Conservation (phyloP, 2,113 vertebrate species). For the Myiozetetes cayanensis region DNA sequence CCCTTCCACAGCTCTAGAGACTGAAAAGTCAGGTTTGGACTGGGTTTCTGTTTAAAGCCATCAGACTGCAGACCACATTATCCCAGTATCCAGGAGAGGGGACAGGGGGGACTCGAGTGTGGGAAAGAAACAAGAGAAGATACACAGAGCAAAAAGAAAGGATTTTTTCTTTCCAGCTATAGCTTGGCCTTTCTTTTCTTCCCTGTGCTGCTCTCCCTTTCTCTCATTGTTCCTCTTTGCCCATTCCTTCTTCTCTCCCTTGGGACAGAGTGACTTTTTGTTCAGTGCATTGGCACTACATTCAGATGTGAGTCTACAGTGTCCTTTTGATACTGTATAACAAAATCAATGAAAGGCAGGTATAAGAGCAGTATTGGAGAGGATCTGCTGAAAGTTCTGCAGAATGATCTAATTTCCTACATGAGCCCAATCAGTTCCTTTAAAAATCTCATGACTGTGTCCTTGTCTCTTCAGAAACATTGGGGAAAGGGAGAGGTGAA, state of each 20-base stretch:
- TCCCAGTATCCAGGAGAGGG: neutral
- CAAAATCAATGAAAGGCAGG: neutral
- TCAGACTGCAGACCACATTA: neutral
- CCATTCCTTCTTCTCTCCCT: neutral
- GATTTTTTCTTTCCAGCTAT: neutral
- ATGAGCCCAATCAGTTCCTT: neutral
- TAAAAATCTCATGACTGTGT: neutral
- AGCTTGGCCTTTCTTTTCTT: neutral
- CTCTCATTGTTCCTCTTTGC: neutral
- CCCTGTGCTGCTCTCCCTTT: neutral
- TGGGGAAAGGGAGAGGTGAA: neutral
- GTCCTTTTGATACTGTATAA: neutral
- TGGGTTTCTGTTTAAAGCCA: neutral
- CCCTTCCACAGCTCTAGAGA: neutral
- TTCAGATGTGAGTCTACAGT: neutral
- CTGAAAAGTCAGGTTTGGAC: neutral
- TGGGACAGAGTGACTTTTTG: neutral
- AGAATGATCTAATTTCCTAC: neutral
- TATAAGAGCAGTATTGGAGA: neutral
- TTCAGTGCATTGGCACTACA: neutral
- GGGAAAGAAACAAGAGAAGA: neutral
- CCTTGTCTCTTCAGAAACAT: neutral
- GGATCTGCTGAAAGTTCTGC: neutral
- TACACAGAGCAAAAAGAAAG: neutral
- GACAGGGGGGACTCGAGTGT: neutral